phyloP scores from a whole-genome alignment of 2,113 vertebrate species.

The Pyrgilauda ruficollis region DNA sequence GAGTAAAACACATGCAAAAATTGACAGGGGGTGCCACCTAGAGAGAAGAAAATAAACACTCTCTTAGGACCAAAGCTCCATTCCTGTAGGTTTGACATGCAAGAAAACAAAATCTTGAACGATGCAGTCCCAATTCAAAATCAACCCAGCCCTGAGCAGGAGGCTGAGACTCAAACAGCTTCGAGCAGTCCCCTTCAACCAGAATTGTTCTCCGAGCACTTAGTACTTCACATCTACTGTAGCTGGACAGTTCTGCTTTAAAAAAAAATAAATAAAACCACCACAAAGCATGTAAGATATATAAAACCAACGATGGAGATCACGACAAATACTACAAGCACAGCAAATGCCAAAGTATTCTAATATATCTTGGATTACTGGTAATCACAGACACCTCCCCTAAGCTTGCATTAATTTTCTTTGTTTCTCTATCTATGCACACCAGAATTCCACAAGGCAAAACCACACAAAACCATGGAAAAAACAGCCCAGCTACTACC shows the following conservation, averaged over 20 bases:
- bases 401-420: not conserved
- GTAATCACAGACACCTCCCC: not conserved
- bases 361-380: not conserved
- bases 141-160: not conserved
- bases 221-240: not conserved
- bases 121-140: not conserved
- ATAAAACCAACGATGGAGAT: not conserved
- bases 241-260: not conserved
- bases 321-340: not conserved
- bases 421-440: not conserved
- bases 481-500: not conserved
- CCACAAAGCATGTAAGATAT: not conserved
- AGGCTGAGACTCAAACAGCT: not conserved
- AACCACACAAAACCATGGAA: not conserved
- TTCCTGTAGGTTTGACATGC: not conserved
- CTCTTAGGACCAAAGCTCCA: not conserved
- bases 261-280: not conserved
- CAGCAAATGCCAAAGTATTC: not conserved
- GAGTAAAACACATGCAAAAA: not conserved
- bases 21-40: not conserved
- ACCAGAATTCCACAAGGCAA: not conserved
- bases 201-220: not conserved
- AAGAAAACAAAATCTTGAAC: not conserved
- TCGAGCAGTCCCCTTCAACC: not conserved
- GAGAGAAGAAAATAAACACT: not conserved